phyloP scores from a whole-genome alignment of 2,113 vertebrate species.

The Lontra canadensis region DNA sequence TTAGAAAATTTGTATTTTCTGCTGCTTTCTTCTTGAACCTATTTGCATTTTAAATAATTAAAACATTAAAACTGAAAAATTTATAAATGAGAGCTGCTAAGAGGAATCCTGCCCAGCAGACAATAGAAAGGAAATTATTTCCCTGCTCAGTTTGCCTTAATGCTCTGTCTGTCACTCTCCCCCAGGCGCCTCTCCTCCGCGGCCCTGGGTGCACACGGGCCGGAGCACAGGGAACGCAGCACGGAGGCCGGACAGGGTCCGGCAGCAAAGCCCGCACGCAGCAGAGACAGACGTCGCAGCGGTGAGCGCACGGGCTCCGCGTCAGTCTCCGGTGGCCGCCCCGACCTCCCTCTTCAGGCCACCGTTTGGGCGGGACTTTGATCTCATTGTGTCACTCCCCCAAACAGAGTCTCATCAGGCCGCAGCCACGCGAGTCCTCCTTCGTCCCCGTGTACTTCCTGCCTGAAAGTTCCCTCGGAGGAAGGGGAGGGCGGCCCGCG shows the following conservation, averaged over 20 bases:
- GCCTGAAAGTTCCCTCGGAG: constrained; percentile 67
- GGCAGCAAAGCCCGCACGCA: accelerated
- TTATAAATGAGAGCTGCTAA: constrained; percentile 86
- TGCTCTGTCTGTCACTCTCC: constrained; percentile 86
- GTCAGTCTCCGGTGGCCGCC: neutral
- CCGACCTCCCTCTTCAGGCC: constrained; percentile 69
- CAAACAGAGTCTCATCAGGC: constrained; percentile 86
- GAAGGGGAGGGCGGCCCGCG: constrained; percentile 48
- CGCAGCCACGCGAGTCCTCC: constrained; percentile 75
- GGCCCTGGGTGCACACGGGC: neutral
- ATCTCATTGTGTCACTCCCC: constrained; percentile 84
- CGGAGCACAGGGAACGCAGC: neutral
- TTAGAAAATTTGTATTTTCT: constrained; percentile 85
- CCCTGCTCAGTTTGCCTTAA: constrained; percentile 80
- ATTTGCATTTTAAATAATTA: constrained; percentile 93
- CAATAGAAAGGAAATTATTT: constrained; percentile 83
- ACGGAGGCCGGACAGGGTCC: neutral
- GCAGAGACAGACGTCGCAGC: neutral
- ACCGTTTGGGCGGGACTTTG: constrained; percentile 77
- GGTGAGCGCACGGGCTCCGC: neutral
- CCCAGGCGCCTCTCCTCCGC: constrained; percentile 79
- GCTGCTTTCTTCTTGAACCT: constrained; percentile 83
- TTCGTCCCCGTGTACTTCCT: neutral
- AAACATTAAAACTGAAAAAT: constrained; percentile 90
- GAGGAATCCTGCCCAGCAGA: constrained; percentile 84